A percentile compares a stretch with the other conserved stretches of the same genome.
Evolutionary conservation across 2,113 vertebrate species (phyloP).

Genomic region (Pachypanchax playfairii): DNA sequence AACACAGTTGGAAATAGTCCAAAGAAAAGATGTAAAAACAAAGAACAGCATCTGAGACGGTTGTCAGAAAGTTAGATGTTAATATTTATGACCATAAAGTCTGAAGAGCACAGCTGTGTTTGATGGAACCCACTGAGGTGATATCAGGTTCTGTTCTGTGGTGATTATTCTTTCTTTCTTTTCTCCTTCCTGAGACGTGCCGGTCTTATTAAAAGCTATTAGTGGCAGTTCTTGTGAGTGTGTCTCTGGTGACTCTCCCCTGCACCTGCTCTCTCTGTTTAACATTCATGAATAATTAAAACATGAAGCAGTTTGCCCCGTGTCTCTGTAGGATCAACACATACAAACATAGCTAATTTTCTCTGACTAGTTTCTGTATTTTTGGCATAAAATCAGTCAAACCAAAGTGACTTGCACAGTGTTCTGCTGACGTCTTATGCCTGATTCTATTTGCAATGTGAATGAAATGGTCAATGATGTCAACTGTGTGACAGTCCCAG

Average conservation of each 20-base stretch:
- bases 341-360: neutral
- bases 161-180: slow-evolving; percentile 34
- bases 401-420: neutral
- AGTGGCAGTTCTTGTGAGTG: slow-evolving; percentile 40
- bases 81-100: neutral
- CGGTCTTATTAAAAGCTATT: slow-evolving; percentile 55
- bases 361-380: slow-evolving; percentile 2
- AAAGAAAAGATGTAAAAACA: neutral
- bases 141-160: slow-evolving; percentile 6
- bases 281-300: slow-evolving; percentile 75
- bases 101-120: slow-evolving; percentile 24
- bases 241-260: slow-evolving; percentile 42
- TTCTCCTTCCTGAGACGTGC: slow-evolving; percentile 32
- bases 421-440: neutral
- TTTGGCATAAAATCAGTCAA: neutral
- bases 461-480: neutral
- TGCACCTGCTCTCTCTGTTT: slow-evolving; percentile 75
- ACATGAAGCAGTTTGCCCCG: slow-evolving; percentile 52
- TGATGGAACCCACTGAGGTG: slow-evolving; percentile 10
- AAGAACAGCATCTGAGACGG: no score
- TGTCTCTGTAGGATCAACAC: slow-evolving; percentile 19
- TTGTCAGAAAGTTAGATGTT: neutral
- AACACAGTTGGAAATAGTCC: neutral
- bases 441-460: neutral
- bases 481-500: neutral